Base-by-base conservation (phyloP, 2,888 invertebrate genomes). In the Drosophila colorata region DNA sequence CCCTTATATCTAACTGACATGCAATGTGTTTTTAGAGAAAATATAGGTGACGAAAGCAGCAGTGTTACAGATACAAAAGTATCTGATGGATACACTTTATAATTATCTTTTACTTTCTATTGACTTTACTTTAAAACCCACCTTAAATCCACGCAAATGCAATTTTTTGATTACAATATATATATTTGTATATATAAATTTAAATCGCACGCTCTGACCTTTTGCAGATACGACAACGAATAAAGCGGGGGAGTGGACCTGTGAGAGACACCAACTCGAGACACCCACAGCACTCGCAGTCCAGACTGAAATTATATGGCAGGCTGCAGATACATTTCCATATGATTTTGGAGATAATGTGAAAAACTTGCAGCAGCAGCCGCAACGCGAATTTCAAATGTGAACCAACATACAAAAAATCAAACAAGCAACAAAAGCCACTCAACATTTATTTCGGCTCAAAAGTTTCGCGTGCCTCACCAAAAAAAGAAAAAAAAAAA, bases 281-380 rank as follows among this genome's bases (percentile, higher is more conserved):
- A 69, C 86, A 69, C 74, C 78, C 78, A 75, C 73, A 65, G 58
- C 14, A 59, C 25, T 43, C 44, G 31, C 48, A 14, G 41, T 44
- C 28, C 33, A 56, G 57, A 53, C 43, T 59, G 8, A 41, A 65
- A 65, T 66, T 70, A 75, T 69, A 73, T 35, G 69, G 33, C 72
- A 44, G 48, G 18, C 68, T 74, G 55, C 47, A 53, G 59, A 16
- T n/a, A 41, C 41, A 83, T 86, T 88, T 86, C 73, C 80, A 90
- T 90, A 84, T 68, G 78, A 78, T 83, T 90, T 90, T 87, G 83
- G 82, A 80, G 79, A 85, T 80, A 81, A 88, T 85, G 77, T 85
- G 72, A 57, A 80, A 80, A 84, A 78, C 78, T 78, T 69, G 78
- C 78, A 81, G 80, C 72, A 41, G 8, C 31, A 43, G 35, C 23